Conservation (phyloP, 2,113 vertebrate genomes). For the Salminus brasiliensis region DNA sequence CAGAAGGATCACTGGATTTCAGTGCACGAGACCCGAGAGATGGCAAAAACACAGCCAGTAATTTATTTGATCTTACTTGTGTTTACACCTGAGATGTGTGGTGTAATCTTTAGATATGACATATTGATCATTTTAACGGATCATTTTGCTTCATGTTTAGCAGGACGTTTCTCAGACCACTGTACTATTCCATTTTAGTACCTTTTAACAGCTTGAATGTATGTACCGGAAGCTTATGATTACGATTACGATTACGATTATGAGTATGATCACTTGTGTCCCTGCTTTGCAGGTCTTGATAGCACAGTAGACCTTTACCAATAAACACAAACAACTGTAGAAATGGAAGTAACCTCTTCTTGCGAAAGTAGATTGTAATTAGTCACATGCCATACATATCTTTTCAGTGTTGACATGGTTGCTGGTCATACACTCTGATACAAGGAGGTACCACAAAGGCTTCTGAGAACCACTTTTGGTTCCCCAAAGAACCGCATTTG, state of each 20-base stretch:
- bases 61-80: conserved; percentile 33
- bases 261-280: not conserved
- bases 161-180: conserved; percentile 18
- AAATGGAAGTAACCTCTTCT: not conserved
- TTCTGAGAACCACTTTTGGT: too few relatives aligned
- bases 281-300: not conserved
- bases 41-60: conserved; percentile 9
- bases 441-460: too few relatives aligned
- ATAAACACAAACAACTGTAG: not conserved
- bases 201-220: conserved; percentile 22
- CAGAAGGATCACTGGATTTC: conserved; percentile 8
- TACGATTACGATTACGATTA: too few relatives aligned
- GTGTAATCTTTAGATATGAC: conserved; percentile 26
- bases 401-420: not conserved
- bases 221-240: not conserved
- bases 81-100: conserved; percentile 24
- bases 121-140: not conserved
- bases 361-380: conserved; percentile 11
- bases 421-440: too few relatives aligned
- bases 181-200: conserved; percentile 3
- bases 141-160: conserved; percentile 1
- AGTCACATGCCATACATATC: not conserved
- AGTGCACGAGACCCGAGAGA: not conserved
- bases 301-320: not conserved
- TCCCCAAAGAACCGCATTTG: too few relatives aligned